phyloP scores from a whole-genome alignment of 2,797 vertebrate genomes.

The Malacoraja senta region DNA sequence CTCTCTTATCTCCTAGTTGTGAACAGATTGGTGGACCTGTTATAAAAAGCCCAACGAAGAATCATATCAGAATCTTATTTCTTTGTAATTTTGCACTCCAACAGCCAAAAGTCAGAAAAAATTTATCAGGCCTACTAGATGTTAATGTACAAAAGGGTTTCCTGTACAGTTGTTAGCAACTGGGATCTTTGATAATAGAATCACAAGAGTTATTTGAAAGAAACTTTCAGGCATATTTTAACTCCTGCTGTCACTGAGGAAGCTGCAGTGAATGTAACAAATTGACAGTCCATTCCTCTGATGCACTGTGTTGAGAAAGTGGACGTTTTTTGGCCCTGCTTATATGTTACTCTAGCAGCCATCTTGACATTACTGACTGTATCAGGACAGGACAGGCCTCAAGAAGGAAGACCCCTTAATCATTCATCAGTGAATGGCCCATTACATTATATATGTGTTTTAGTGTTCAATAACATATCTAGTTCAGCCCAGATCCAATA shows the following conservation, averaged over 20 bases:
- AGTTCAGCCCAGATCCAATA: background rate
- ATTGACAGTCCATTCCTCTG: background rate
- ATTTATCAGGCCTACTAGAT: background rate
- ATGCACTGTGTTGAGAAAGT: background rate
- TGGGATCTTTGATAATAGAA: background rate
- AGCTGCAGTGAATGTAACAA: background rate
- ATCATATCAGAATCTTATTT: slow-evolving; percentile 39
- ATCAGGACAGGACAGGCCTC: background rate
- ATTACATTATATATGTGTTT: background rate
- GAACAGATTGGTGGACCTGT: slow-evolving; percentile 59
- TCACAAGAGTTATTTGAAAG: background rate
- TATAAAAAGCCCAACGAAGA: slow-evolving; percentile 51
- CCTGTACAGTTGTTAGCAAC: background rate
- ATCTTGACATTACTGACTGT: background rate
- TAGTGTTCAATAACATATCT: background rate
- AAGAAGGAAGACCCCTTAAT: background rate
- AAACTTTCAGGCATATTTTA: background rate
- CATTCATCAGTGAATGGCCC: background rate
- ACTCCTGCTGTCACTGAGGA: background rate
- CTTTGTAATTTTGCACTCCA: slow-evolving; percentile 41
- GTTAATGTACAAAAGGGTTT: background rate
- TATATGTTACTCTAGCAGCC: background rate
- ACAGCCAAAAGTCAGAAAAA: background rate
- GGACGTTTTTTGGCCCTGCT: background rate
- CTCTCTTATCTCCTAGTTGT: slow-evolving; percentile 56